phyloP scores from a whole-genome alignment of 2,113 vertebrate genomes.

The Todiramphus chloris region DNA sequence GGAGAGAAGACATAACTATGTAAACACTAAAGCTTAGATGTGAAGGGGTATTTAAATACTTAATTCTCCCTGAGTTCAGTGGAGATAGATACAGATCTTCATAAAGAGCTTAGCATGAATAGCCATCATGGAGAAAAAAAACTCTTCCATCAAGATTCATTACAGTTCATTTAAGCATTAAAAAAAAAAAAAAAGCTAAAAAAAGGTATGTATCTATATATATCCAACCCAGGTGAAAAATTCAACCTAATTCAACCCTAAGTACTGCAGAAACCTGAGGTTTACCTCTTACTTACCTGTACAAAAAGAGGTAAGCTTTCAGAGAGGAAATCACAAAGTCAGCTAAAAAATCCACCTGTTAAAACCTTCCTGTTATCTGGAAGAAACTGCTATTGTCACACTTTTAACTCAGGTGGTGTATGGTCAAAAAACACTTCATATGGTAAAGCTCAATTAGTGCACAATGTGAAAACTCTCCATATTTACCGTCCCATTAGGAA shows the following conservation, averaged over 20 bases:
- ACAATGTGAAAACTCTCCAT: background rate
- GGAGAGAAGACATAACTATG: background rate
- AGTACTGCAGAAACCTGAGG: background rate
- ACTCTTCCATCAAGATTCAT: background rate
- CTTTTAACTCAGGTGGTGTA: background rate
- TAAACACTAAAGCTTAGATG: background rate
- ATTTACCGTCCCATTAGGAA: slow-evolving; percentile 75
- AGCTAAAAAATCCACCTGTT: background rate
- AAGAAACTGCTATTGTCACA: background rate
- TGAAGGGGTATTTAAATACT: background rate
- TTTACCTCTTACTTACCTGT: background rate
- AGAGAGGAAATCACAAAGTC: background rate
- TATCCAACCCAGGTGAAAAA: background rate
- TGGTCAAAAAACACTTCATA: background rate
- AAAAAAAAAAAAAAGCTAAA: background rate
- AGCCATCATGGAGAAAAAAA: background rate
- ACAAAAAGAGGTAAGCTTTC: background rate
- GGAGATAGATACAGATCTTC: background rate
- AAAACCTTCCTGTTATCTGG: background rate
- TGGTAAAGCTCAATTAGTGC: background rate
- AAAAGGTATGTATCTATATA: background rate
- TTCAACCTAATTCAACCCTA: background rate
- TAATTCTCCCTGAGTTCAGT: background rate
- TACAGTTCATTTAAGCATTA: background rate
- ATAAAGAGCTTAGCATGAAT: background rate